These are phyloP conservation scores for Aleiodes alternator DNA, from an alignment of 2,888 invertebrate species.

Conservation along the genomic window DNA sequence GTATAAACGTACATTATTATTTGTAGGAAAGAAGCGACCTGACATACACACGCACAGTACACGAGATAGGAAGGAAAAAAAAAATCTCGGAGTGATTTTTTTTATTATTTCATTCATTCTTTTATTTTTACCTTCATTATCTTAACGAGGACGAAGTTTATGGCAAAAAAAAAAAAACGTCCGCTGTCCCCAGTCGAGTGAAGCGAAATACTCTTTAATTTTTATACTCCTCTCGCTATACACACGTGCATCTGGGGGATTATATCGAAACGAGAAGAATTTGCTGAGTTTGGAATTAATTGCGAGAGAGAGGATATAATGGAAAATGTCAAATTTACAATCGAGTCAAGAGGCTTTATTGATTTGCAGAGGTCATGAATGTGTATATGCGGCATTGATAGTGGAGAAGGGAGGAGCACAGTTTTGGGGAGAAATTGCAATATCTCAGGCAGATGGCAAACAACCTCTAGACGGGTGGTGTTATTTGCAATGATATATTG, in stretches of 20 bases:
- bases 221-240: too few relatives aligned
- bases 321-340: conserved; percentile 21
- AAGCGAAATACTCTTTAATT: too few relatives aligned
- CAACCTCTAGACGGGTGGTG: conserved; percentile 29
- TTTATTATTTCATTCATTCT: neutral
- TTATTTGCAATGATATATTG: conserved; percentile 35
- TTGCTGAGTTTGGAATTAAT: neutral
- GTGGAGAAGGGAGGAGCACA: neutral
- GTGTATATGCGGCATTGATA: conserved; percentile 15
- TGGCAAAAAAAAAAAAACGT: too few relatives aligned
- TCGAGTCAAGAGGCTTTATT: conserved; percentile 9
- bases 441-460: conserved; percentile 32
- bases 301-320: neutral
- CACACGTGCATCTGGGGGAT: too few relatives aligned
- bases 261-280: neutral
- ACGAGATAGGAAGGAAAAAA: neutral
- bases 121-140: neutral
- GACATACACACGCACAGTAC: conserved; percentile 3
- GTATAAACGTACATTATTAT: conserved; percentile 21
- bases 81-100: conserved; percentile 14
- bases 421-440: conserved; percentile 33
- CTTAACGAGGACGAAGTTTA: too few relatives aligned
- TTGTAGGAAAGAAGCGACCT: conserved; percentile 19
- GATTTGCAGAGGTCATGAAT: conserved; percentile 16
- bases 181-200: too few relatives aligned